Conservation (phyloP, 1,140 invertebrate genomes). For the Habropoda laboriosa region DNA sequence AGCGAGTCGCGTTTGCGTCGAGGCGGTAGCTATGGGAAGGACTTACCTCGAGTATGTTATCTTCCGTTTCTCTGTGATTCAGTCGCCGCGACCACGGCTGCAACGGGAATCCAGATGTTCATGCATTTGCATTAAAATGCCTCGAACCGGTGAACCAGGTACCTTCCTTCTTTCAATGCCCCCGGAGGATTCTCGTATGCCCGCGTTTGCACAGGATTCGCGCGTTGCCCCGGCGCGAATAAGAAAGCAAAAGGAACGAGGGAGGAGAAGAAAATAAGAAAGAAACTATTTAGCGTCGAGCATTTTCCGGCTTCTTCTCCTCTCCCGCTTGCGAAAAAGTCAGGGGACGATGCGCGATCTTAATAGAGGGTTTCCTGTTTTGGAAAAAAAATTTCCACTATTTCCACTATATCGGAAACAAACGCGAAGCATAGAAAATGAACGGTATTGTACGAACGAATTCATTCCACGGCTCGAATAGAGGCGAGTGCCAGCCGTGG, state of each 20-base stretch:
- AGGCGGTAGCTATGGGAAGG: constrained; percentile 21
- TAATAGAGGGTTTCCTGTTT: no score
- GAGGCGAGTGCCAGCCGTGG: background rate
- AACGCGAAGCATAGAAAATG: background rate
- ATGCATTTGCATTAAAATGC: constrained; percentile 66
- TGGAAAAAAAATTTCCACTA: no score
- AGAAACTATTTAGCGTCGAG: background rate
- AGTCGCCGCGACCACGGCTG: background rate
- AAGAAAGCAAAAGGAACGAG: no score
- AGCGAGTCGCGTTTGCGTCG: constrained; percentile 32
- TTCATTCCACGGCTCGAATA: background rate
- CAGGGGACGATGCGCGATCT: no score
- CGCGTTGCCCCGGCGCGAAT: no score
- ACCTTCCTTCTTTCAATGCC: constrained; percentile 37
- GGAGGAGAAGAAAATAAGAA: no score
- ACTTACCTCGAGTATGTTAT: constrained; percentile 55
- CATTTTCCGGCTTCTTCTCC: background rate
- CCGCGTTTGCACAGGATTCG: constrained; percentile 3
- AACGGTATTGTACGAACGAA: background rate
- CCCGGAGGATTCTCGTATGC: constrained; percentile 13
- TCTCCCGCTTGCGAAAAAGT: no score
- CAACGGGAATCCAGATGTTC: constrained; percentile 45
- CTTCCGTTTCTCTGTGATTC: constrained; percentile 51
- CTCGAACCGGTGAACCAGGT: constrained; percentile 25
- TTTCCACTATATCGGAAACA: no score